Evolutionary conservation across 2,113 vertebrate species (phyloP), one percentile per base, ranked within the genome.

Genomic region (Calyptommatus sinebrachiatus): DNA sequence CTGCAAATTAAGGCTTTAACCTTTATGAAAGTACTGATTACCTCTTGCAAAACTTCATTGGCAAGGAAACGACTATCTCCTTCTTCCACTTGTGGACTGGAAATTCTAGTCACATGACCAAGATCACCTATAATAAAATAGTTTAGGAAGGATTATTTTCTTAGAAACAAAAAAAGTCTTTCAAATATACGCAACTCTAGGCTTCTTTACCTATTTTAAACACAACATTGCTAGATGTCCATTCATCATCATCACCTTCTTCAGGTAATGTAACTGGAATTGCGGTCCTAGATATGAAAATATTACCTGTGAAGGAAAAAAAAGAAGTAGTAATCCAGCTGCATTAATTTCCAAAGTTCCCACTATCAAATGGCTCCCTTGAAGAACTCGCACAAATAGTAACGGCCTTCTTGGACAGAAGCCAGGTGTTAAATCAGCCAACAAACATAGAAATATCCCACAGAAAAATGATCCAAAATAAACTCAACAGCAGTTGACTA

Each of bases 1-100:
- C 57, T 41, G 35, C 35, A 41, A 71, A 3, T 18, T n/a, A 76
- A 14, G 72, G 9, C 11, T 45, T 14, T 60, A 24, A 2, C 57
- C 53, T 12, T 22, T 71, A 76, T 9, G 71, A 71, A 41, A 77
- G 57, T 16, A 76, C 21, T 26, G 8, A 2, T 74, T 92, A 99
- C 98, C 97, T 99, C 98, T 84, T 99, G 98, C 50, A 99, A 94
- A 85, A 99, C 95, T 94, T 99, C 98, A 89, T 99, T 99, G 29
- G 98, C 98, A 90, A 99, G 92, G 70, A 97, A 99, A 88, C 98
- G 94, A 89, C 97, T 99, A 92, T 99, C 98, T 1, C 98, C 98
- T 87, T 99, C 98, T 86, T 99, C 98, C 60, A 99, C 98, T 26
- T 99, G 98, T 24, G 97, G 98, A 91, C 98, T 99, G 76, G 95